phyloP scores from a whole-genome alignment of 2,797 vertebrate genomes.

The Thunnus albacares region DNA sequence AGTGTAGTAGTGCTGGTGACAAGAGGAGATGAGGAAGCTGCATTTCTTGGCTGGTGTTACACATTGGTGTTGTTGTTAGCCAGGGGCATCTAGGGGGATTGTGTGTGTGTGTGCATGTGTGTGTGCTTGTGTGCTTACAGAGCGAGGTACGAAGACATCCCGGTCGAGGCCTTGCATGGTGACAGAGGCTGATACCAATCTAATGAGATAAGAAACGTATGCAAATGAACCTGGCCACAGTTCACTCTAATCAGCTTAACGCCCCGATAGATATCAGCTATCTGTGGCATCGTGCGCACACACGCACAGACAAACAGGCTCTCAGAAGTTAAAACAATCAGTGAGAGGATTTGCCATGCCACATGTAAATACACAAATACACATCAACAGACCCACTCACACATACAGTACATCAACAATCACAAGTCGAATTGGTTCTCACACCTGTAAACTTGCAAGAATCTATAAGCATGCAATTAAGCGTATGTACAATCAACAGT shows the following conservation, averaged over 20 bases:
- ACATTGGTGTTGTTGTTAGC: constrained; percentile 77
- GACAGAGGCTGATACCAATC: constrained; percentile 87
- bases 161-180: constrained; percentile 82
- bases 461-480: background rate
- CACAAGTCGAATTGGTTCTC: constrained; percentile 38
- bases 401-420: constrained; percentile 4
- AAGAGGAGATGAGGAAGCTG: constrained; percentile 69
- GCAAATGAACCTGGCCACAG: constrained; percentile 89
- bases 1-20: constrained; percentile 65
- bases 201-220: constrained; percentile 90
- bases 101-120: constrained; percentile 40
- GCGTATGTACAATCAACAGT: constrained; percentile 21
- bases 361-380: constrained; percentile 46
- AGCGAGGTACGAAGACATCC: constrained; percentile 77
- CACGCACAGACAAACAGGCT: constrained; percentile 38
- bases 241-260: constrained; percentile 90
- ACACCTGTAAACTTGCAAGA: constrained; percentile 39
- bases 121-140: constrained; percentile 37
- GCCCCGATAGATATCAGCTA: constrained; percentile 86
- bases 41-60: constrained; percentile 73
- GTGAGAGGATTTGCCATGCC: constrained; percentile 64
- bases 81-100: constrained; percentile 71
- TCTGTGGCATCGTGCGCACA: constrained; percentile 78
- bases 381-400: constrained; percentile 48
- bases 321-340: constrained; percentile 72